A percentile compares a stretch with the other conserved stretches of the same genome.
These are phyloP conservation scores for Mythimna loreyi DNA, from an alignment of 2,888 invertebrate genomes.

Conservation along the genomic window DNA sequence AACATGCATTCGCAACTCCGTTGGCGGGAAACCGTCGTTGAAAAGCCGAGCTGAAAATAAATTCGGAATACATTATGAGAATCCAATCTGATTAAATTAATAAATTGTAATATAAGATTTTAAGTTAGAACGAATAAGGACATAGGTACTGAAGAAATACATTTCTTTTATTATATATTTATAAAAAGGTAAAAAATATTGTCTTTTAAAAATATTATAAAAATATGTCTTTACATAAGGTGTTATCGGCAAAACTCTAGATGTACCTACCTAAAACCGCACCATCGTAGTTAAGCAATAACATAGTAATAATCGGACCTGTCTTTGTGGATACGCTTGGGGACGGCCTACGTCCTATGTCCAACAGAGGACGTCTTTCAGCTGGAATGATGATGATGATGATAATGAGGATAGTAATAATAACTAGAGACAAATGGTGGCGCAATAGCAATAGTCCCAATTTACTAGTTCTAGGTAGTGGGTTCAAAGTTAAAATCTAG, in stretches of 20 bases:
- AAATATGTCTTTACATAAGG: background rate
- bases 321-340: no score
- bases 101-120: background rate
- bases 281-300: background rate
- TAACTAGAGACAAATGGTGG: background rate
- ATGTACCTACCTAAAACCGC: background rate
- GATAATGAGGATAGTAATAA: no score
- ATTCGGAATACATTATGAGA: slow-evolving; percentile 6
- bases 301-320: background rate
- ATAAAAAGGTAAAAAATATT: no score
- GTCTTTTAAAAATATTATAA: no score
- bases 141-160: background rate
- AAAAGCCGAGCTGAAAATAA: background rate
- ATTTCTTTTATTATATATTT: no score
- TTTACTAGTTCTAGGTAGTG: no score
- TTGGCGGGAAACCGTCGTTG: slow-evolving; percentile 18
- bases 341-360: no score
- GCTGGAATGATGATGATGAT: no score
- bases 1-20: background rate
- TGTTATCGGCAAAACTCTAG: no score
- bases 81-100: slow-evolving; percentile 15
- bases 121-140: background rate
- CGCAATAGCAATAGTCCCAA: no score
- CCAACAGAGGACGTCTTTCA: no score
- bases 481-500: no score